phyloP scores from a whole-genome alignment of 2,888 invertebrate species.

The Vannuccia rotundouncinata region DNA sequence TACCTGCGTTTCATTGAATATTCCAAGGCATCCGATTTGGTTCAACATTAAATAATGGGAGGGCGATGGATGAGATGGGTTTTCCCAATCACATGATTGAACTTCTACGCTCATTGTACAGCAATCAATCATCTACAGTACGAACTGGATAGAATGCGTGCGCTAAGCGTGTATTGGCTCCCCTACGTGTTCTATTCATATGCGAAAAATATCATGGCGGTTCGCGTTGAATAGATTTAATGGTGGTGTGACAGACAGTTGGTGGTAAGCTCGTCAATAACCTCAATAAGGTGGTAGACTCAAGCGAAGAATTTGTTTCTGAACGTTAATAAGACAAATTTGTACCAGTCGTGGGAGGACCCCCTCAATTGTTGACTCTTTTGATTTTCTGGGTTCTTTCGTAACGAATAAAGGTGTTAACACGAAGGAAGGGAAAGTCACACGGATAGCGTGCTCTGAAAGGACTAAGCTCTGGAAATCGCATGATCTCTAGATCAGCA shows the following conservation, averaged over 20 bases:
- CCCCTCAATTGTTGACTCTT: background rate
- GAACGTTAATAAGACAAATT: conserved; percentile 23
- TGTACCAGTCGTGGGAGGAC: background rate
- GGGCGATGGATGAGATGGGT: background rate
- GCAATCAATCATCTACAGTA: background rate
- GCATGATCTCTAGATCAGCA: background rate
- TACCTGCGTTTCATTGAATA: conserved; percentile 9
- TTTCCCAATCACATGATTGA: conserved; percentile 10
- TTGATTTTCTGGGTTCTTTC: background rate
- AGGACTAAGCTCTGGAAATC: conserved; percentile 19
- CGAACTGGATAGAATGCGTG: background rate
- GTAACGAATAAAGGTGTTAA: conserved; percentile 5
- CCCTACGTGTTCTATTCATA: background rate
- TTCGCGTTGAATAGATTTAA: background rate
- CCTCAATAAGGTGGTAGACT: background rate
- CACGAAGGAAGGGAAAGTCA: background rate
- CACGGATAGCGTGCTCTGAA: background rate
- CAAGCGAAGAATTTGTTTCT: background rate
- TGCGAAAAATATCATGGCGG: too few relatives aligned
- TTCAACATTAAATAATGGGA: background rate
- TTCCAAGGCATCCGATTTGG: background rate
- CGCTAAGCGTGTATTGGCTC: conserved; percentile 11
- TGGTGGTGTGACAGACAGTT: background rate
- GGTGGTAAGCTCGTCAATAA: conserved; percentile 1
- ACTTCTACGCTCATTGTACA: conserved; percentile 11